Base-by-base conservation (phyloP, 2,888 invertebrate genomes). In the Stenichneumon culpator region DNA sequence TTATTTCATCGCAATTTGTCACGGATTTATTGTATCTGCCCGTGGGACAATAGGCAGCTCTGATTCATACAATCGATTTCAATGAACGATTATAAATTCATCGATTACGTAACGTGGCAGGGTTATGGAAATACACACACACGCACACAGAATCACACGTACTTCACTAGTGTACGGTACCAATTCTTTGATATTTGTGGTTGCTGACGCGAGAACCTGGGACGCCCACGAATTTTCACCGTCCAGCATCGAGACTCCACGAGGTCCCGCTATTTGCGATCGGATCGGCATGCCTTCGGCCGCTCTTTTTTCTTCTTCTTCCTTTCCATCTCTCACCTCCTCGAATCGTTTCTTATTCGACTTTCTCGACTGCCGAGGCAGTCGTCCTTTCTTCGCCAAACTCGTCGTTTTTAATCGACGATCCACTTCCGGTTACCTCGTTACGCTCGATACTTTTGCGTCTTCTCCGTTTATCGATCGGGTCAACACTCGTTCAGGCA, bases 141-240 rank as follows among this genome's bases (percentile, higher is more conserved):
- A 54, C 25, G 22, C 28, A 22, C 22, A 65, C 14, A 22, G n/a
- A 36, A 72, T 52, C 22, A 25, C 39, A 74, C 25, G 60, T 74
- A 63, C 60, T 28, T 47, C 22, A 54, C 14, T 54, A 54, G 72
- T 63, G 52, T 74, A 75, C 70, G 63, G 75, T 92, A 93, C 93
- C 93, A 92, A 90, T 79, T 87, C 88, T 67, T 90, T 89, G 63
- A 92, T 87, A 87, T 90, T 90, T 60, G 87, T 81, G 79, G 89
- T 86, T 69, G 88, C 84, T 65, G 90, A 87, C 50, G 89, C 83
- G 68, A 90, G 77, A 39, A 95, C 95, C 89, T 94, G 94, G n/a
- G 95, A 95, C 68, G 95, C 95, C 96, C 96, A 96, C 36, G 96
- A 95, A 84, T 95, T 95, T 89, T 95, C 95, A 78, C 95, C 92